Evolutionary conservation across 2,113 vertebrate species (phyloP).

Genomic region (Hyaena hyaena): DNA sequence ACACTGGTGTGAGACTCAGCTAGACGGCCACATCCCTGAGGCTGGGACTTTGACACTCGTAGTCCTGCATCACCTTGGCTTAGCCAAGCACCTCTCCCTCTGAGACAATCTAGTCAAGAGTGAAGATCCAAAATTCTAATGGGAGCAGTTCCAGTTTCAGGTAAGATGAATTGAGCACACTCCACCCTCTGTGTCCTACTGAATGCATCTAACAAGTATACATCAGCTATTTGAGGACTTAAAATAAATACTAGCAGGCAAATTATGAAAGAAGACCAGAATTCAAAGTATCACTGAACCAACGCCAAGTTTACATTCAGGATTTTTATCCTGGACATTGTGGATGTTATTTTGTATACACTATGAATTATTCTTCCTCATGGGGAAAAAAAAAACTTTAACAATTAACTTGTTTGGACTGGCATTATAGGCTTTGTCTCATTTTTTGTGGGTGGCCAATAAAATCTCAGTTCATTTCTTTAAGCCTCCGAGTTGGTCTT

Average conservation of each 20-base stretch:
- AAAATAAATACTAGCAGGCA: background rate
- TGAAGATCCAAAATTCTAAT: background rate
- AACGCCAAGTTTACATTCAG: conserved; percentile 13
- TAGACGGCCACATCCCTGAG: background rate
- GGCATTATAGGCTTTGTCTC: background rate
- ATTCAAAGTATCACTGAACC: background rate
- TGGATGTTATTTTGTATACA: background rate
- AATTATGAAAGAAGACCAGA: background rate
- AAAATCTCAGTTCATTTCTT: background rate
- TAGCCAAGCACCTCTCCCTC: background rate
- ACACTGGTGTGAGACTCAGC: background rate
- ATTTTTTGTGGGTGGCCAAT: background rate
- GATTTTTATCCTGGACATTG: background rate
- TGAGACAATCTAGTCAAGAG: background rate
- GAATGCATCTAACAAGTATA: background rate
- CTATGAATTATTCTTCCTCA: background rate
- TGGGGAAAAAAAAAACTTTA: too few relatives aligned
- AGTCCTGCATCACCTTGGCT: background rate
- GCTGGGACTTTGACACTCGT: background rate
- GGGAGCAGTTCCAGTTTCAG: background rate
- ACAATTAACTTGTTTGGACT: background rate
- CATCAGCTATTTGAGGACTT: background rate
- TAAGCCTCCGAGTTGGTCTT: background rate
- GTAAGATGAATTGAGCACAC: background rate
- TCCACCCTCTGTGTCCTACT: background rate